These are phyloP conservation scores for Allobates femoralis DNA, from an alignment of 2,797 vertebrate genomes.

Conservation along the genomic window DNA sequence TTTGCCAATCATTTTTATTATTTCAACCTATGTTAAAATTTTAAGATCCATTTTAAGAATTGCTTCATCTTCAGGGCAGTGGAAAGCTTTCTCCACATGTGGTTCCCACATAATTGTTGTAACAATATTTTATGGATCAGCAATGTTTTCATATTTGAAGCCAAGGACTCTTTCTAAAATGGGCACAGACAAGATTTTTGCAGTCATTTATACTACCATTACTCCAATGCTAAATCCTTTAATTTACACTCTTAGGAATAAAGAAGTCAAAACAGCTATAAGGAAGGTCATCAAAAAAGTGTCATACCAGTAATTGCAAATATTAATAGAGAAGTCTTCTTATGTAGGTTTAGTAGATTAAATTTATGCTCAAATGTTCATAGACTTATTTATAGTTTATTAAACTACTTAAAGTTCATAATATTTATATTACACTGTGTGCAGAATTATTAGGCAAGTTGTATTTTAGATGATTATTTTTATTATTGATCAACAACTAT, in stretches of 20 bases:
- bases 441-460: too few species aligned
- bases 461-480: too few species aligned
- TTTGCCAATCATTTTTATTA: constrained; percentile 36
- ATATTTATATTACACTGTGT: too few species aligned
- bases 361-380: too few species aligned
- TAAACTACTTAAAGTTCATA: too few species aligned
- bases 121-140: constrained; percentile 7
- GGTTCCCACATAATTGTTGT: constrained; percentile 16
- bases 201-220: not conserved
- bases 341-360: too few species aligned
- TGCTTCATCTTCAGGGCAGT: not conserved
- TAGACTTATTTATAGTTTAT: too few species aligned
- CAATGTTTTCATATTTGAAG: constrained; percentile 21
- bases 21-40: constrained; percentile 28
- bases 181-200: constrained; percentile 2
- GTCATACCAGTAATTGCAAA: too few species aligned
- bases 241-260: too few species aligned
- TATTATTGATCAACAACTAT: too few species aligned
- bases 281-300: constrained; percentile 3
- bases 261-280: not conserved
- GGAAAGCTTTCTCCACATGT: not conserved
- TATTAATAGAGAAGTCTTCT: too few species aligned
- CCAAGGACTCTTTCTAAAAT: not conserved
- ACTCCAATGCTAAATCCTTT: too few species aligned
- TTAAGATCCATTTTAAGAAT: constrained; percentile 47